phyloP scores from a whole-genome alignment of 2,888 invertebrate species.

The Hipparchia sbordonii region DNA sequence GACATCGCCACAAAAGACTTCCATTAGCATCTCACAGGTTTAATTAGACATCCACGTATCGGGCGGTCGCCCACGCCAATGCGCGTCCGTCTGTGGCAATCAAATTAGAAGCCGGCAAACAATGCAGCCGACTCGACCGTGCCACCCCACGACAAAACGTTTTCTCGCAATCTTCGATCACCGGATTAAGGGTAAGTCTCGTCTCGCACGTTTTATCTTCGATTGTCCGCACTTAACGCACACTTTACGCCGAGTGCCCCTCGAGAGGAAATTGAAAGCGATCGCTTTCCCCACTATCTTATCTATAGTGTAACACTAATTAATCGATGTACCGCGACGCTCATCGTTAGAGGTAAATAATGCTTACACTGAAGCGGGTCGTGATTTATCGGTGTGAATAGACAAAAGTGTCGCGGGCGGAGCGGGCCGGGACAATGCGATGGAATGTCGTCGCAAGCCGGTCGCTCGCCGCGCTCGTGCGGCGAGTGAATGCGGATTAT shows the following conservation, averaged over 20 bases:
- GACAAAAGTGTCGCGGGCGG: conserved; percentile 81
- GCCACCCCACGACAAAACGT: conserved; percentile 82
- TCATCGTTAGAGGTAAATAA: conserved; percentile 77
- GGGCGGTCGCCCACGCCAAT: conserved; percentile 64
- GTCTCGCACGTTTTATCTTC: conserved; percentile 82
- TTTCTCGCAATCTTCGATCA: conserved; percentile 83
- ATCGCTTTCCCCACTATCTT: conserved; percentile 81
- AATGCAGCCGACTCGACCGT: conserved; percentile 69
- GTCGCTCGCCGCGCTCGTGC: conserved; percentile 71
- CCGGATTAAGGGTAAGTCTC: conserved; percentile 80
- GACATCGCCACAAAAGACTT: conserved; percentile 67
- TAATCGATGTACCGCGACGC: conserved; percentile 74
- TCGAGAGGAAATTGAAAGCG: conserved; percentile 82
- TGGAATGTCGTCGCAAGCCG: conserved; percentile 79
- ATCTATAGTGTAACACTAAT: conserved; percentile 81
- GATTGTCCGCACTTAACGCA: conserved; percentile 82
- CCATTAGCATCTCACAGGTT: conserved; percentile 73
- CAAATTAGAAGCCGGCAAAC: conserved; percentile 77
- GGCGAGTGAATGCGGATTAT: conserved; percentile 79
- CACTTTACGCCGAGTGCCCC: conserved; percentile 82
- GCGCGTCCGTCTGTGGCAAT: conserved; percentile 69
- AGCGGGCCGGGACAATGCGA: conserved; percentile 74
- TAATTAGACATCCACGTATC: conserved; percentile 72
- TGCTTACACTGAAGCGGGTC: conserved; percentile 69
- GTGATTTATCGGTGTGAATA: conserved; percentile 81